Percentiles rank a stretch among this genome's conserved stretches.
Evolutionary conservation across 2,888 invertebrate genomes (phyloP).

Genomic region (Dastarcus helophoroides): DNA sequence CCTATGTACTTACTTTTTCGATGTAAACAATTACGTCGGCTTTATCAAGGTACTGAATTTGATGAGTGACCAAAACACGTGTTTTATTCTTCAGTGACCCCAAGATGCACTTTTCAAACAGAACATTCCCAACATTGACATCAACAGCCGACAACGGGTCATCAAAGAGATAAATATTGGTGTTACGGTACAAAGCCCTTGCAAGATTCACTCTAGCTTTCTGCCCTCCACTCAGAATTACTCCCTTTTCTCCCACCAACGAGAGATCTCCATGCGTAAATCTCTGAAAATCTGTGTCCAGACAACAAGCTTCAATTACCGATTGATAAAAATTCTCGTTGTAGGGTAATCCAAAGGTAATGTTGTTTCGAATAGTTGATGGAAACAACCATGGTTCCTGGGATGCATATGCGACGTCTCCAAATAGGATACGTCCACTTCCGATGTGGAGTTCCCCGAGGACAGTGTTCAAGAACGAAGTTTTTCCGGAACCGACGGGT

Average conservation of each 20-base stretch:
- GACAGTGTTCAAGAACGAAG: slow-evolving; percentile 41
- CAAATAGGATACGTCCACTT: slow-evolving; percentile 10
- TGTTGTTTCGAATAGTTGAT: slow-evolving; percentile 12
- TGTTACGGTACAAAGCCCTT: slow-evolving; percentile 61
- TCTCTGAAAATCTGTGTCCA: slow-evolving; percentile 53
- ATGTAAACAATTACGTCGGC: slow-evolving; percentile 53
- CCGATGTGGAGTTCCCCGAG: slow-evolving; percentile 42
- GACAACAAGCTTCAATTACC: slow-evolving; percentile 47
- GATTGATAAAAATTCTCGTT: slow-evolving; percentile 32
- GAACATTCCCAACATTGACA: slow-evolving; percentile 55
- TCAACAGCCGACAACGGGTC: slow-evolving; percentile 71
- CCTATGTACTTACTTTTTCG: no score
- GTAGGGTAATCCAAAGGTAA: slow-evolving; percentile 32
- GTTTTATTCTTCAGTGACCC: slow-evolving; percentile 45
- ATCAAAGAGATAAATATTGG: slow-evolving; percentile 62
- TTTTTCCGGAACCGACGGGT: slow-evolving; percentile 76
- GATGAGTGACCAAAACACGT: slow-evolving; percentile 68
- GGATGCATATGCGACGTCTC: slow-evolving; percentile 12
- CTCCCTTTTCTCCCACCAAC: slow-evolving; percentile 63
- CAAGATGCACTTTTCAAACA: slow-evolving; percentile 59
- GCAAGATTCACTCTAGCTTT: slow-evolving; percentile 64
- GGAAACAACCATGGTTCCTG: slow-evolving; percentile 17
- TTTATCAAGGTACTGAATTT: slow-evolving; percentile 58
- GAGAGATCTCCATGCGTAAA: slow-evolving; percentile 60
- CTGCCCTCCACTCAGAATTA: slow-evolving; percentile 66